phyloP scores from a whole-genome alignment of 2,113 vertebrate species.

The Salvelinus sp. region DNA sequence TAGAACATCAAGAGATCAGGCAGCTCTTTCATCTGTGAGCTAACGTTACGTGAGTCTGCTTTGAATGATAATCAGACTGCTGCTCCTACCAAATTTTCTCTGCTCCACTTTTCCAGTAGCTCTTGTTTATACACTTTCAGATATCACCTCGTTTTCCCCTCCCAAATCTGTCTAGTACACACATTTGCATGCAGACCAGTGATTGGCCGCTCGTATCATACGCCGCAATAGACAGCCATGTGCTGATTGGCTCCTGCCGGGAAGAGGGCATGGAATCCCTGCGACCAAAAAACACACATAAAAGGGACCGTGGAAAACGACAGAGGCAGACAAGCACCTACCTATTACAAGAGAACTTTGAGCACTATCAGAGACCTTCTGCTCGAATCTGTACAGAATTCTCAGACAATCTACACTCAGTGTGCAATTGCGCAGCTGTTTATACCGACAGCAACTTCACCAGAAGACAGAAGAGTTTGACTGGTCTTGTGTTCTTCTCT shows the following conservation, averaged over 20 bases:
- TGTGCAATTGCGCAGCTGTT: neutral
- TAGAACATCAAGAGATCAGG: neutral
- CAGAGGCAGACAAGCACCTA: slow-evolving; percentile 28
- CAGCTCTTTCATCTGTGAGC: neutral
- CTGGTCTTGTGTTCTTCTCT: neutral
- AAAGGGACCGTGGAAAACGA: slow-evolving; percentile 45
- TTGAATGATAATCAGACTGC: slow-evolving; percentile 25
- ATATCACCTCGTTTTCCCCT: slow-evolving; percentile 25
- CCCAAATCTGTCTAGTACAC: neutral
- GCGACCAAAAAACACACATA: slow-evolving; percentile 61
- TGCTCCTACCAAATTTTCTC: slow-evolving; percentile 19
- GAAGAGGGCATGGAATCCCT: slow-evolving; percentile 33
- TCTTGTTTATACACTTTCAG: slow-evolving; percentile 15
- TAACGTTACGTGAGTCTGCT: neutral
- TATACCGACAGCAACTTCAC: neutral
- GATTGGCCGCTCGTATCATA: slow-evolving; percentile 55
- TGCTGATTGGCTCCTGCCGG: slow-evolving; percentile 55
- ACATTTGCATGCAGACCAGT: slow-evolving; percentile 53
- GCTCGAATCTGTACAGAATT: neutral
- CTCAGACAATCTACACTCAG: neutral
- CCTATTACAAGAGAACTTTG: neutral
- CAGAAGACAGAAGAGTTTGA: slow-evolving; percentile 4
- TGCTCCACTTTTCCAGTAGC: slow-evolving; percentile 23
- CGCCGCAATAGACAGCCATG: slow-evolving; percentile 43
- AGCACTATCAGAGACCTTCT: neutral